Base-by-base conservation (phyloP, 2,888 invertebrate genomes). In the Cheilosia variabilis region DNA sequence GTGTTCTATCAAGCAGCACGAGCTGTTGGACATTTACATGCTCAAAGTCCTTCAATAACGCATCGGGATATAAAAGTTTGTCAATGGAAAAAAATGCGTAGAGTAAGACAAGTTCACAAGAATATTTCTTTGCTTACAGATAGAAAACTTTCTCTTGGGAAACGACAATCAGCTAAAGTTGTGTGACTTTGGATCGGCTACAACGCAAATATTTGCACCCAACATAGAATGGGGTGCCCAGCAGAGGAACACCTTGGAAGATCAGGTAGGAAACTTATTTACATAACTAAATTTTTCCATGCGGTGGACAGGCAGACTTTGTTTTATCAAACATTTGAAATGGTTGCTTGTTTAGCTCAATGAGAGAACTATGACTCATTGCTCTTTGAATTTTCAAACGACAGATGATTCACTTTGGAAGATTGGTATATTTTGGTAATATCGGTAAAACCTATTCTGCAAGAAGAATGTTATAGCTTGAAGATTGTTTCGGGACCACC, bases 111-210 rank as follows among this genome's bases (percentile, higher is more conserved):
- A 7, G 17, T 45, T 24, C 17, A 55, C 10, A 15, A 22, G 15
- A 47, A 19, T 22, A 3, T 22, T 47, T 3, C 41, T 71, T 72
- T 62, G 17, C 43, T 69, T 90, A 2, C 90, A 95, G 94, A 94
- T 97, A 88, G 99, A 99, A 94, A 99, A 99, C 93, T 95, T 99
- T 90, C 93, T 99, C 87, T 94, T 99, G 89, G 96, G 97, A 87
- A 94, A 94, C 89, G 96, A 97, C 93, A 97, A 97, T 90, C 93
- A 93, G 89, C 95, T 99, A 60, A 99, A 99, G 92, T 93, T 99
- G 87, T 99, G 99, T 93, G 99, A 99, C 93, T 99, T 99, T 93
- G 99, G 99, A 31, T 98, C 98, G 87, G 96, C 98, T 2, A 98
- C 98, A 15, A 96, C 95, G 15, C 96, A 97, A 90, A 93, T 95